Conservation (phyloP, 1,140 invertebrate species). For the Zelostemma sp. region DNA sequence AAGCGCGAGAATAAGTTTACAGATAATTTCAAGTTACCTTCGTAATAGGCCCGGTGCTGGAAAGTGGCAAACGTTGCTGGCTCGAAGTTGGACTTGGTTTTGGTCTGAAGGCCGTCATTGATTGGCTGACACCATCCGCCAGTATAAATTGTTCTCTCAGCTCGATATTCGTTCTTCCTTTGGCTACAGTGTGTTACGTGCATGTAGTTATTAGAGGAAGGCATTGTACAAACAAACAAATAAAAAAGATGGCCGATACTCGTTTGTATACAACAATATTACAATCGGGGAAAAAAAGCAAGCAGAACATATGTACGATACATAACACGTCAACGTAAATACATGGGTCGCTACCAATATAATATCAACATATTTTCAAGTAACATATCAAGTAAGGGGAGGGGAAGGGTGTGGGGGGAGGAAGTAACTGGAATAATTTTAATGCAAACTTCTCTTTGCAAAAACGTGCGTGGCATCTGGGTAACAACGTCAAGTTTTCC, state of each 20-base stretch:
- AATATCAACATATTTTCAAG: no score
- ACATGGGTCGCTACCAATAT: no score
- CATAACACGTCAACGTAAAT: no score
- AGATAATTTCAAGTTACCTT: no score
- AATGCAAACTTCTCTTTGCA: no score
- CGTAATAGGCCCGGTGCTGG: conserved; percentile 88
- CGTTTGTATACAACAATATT: conserved; percentile 30
- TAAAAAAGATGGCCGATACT: conserved; percentile 38
- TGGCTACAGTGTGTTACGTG: conserved; percentile 82
- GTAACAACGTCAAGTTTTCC: no score
- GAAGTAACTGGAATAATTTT: no score
- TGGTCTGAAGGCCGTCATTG: conserved; percentile 96
- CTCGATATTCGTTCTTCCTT: conserved; percentile 99
- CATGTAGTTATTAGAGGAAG: conserved; percentile 65
- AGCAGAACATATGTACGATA: conserved; percentile 14
- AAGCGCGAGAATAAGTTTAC: no score
- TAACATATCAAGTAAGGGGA: no score
- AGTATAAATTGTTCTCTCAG: conserved; percentile 98
- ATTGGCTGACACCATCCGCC: conserved; percentile 96
- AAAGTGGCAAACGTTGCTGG: conserved; percentile 75
- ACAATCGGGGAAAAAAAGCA: conserved; percentile 19
- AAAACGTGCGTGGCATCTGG: no score
- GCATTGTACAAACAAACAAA: conserved; percentile 55
- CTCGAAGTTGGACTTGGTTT: conserved; percentile 83
- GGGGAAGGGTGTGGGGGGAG: no score